Base-by-base conservation (phyloP, 1,140 invertebrate genomes). In the Leptoteleia sp. region DNA sequence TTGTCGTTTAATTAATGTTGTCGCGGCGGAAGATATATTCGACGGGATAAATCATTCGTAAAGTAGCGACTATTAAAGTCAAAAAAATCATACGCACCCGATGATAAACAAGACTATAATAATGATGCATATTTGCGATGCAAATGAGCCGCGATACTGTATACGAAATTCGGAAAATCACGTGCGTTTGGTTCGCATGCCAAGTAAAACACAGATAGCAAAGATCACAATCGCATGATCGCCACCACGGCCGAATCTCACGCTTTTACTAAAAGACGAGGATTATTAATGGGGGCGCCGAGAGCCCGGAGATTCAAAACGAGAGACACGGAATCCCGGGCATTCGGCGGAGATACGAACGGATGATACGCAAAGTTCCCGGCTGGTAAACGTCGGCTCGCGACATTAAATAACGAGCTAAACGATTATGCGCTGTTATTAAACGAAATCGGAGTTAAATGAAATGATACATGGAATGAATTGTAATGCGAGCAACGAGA, bases 271-370 rank as follows among this genome's bases (percentile, higher is more conserved):
- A 62, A 77, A 81, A 80, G 75, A 77, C 73, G 70, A 55, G 75
- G 68, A 81, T 76, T 81, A 83, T 81, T 78, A 83, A 83, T 79
- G 81, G 59, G 73, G 64, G 67, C 55, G 57, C 50, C 52, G 48
- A 75, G 55, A 81, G 73, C 47, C 40, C 55, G 15, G 47, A 70
- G 68, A 79, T 73, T 79, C 68, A 79, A 70, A 78, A 72, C 68
- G 62, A 70, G 64, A 75, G 64, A 64, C 64, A 37, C 64, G 76
- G 76, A 73, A 79, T 79, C 76, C 70, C 57, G 57, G 62, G 57
- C 64, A 79, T 70, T 75, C 70, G 76, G 64, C 52, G 29, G 42
- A 79, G 68, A 79, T 73, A 65, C 76, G 64, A 64, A 70, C 64
- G 43, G 55, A 67, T 61, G 76, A 78, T 77, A 71, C 75, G 65